These are phyloP conservation scores for Xanthia togata DNA, from an alignment of 2,888 invertebrate species.

Conservation along the genomic window DNA sequence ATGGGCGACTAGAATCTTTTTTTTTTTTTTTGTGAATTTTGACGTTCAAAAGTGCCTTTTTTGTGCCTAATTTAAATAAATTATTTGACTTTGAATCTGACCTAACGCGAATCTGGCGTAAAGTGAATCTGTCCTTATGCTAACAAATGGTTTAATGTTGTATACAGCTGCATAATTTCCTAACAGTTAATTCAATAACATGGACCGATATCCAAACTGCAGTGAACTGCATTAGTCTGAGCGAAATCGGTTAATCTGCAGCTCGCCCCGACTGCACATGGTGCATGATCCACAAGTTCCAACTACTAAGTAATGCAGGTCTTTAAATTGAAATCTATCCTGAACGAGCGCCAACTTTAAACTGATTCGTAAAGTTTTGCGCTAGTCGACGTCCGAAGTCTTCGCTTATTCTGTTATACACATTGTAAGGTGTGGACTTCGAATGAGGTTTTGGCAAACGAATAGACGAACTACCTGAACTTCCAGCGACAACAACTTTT, in stretches of 20 bases:
- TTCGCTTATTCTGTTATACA: conserved; percentile 57
- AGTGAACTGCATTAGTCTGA: conserved; percentile 60
- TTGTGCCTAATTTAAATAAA: too few relatives aligned
- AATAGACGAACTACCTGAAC: conserved; percentile 34
- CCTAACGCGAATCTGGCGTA: too few relatives aligned
- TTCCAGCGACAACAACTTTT: conserved; percentile 27
- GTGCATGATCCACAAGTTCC: conserved; percentile 66
- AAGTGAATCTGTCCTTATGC: too few relatives aligned
- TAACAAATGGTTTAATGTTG: not conserved
- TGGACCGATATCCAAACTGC: conserved; percentile 58
- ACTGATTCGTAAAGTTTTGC: conserved; percentile 68
- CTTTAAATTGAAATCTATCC: conserved; percentile 73
- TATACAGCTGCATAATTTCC: conserved; percentile 13
- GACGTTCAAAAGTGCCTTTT: too few relatives aligned
- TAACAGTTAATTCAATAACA: conserved; percentile 22
- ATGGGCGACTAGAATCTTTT: too few relatives aligned
- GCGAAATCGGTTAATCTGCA: conserved; percentile 71
- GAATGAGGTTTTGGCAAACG: conserved; percentile 51
- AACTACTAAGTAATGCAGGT: conserved; percentile 67
- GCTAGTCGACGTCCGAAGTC: conserved; percentile 52
- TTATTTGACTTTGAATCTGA: too few relatives aligned
- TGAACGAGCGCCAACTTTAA: conserved; percentile 62
- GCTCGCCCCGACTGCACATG: conserved; percentile 61
- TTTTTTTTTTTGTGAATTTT: too few relatives aligned
- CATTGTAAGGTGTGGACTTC: conserved; percentile 44